Conservation (phyloP, 2,888 invertebrate genomes). For the Ophioninae sp. region DNA sequence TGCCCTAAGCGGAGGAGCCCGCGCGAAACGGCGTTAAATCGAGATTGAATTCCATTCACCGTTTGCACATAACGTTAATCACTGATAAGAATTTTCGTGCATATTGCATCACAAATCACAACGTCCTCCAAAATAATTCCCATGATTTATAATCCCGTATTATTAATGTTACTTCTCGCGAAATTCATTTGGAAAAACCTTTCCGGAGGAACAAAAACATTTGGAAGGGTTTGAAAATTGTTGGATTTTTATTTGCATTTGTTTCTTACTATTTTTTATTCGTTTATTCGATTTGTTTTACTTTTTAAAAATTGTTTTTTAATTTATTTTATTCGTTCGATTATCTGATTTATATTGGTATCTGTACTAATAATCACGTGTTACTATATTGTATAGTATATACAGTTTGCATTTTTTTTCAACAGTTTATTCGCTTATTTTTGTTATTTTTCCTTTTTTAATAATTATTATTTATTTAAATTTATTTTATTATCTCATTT, state of each 20-base stretch:
- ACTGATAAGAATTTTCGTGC: conserved; percentile 24
- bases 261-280: too few relatives aligned
- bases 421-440: background rate
- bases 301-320: too few relatives aligned
- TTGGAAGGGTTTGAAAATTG: background rate
- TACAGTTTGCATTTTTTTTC: too few relatives aligned
- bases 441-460: too few relatives aligned
- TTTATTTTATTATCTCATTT: too few relatives aligned
- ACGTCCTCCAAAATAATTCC: background rate
- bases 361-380: too few relatives aligned
- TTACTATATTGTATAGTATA: too few relatives aligned
- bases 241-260: background rate
- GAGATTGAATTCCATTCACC: conserved; percentile 36
- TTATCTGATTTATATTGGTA: too few relatives aligned
- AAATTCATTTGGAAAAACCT: background rate
- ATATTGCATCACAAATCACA: conserved; percentile 1
- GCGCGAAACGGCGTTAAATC: conserved; percentile 8
- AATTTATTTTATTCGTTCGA: too few relatives aligned
- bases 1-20: background rate
- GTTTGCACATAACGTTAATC: conserved; percentile 17
- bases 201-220: background rate
- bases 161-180: background rate
- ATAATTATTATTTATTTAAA: too few relatives aligned
- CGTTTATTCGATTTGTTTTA: background rate
- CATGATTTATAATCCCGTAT: background rate